Conservation (phyloP, 2,888 invertebrate genomes). For the Teleogryllus oceanicus region DNA sequence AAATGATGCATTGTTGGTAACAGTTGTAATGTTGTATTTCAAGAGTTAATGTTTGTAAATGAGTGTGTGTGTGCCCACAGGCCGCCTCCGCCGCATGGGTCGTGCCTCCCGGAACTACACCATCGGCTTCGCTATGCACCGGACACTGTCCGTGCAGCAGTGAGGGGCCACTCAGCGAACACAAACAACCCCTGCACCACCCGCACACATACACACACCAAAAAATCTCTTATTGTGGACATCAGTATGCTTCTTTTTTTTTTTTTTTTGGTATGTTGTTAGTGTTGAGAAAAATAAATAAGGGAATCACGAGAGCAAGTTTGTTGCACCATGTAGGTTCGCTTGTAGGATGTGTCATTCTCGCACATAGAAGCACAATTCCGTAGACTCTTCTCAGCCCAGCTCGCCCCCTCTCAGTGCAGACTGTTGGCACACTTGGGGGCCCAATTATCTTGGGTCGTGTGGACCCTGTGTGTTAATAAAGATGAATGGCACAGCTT, state of each 20-base stretch:
- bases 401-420: not conserved
- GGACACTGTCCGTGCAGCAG: slow-evolving; percentile 22
- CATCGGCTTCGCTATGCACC: slow-evolving; percentile 56
- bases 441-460: not conserved
- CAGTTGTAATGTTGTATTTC: slow-evolving; percentile 40
- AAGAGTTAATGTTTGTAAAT: slow-evolving; percentile 43
- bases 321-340: slow-evolving; percentile 9
- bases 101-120: slow-evolving; percentile 78
- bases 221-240: not conserved
- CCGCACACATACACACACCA: not conserved
- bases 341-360: slow-evolving; percentile 11
- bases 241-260: not conserved
- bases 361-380: slow-evolving; percentile 11
- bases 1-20: too few relatives aligned
- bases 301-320: not conserved
- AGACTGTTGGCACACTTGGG: not conserved
- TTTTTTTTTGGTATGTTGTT: not conserved
- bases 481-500: too few relatives aligned
- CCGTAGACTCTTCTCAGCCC: not conserved
- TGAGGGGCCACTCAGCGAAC: not conserved
- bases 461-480: too few relatives aligned
- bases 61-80: slow-evolving; percentile 46
- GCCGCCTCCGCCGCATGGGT: slow-evolving; percentile 74
- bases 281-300: not conserved
- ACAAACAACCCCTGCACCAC: not conserved